phyloP scores from a whole-genome alignment of 1,140 invertebrate species.

The Aleiodes sp. region DNA sequence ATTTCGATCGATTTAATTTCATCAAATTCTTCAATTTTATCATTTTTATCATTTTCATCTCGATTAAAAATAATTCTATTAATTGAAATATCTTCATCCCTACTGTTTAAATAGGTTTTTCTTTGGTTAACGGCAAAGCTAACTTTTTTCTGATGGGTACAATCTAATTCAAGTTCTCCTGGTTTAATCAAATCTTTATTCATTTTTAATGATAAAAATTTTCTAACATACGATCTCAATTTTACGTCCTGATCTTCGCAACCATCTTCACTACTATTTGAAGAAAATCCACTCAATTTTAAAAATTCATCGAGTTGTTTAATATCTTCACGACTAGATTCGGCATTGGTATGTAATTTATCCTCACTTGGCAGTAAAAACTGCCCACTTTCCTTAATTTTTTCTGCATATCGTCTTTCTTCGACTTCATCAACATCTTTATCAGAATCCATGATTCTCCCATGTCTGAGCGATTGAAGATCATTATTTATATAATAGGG shows the following conservation, averaged over 20 bases:
- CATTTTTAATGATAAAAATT: slow-evolving; percentile 70
- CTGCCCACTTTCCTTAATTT: slow-evolving; percentile 44
- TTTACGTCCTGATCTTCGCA: slow-evolving; percentile 73
- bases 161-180: slow-evolving; percentile 73
- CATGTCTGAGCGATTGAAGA: slow-evolving; percentile 53
- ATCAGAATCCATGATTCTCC: slow-evolving; percentile 55
- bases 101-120: slow-evolving; percentile 66
- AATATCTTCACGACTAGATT: slow-evolving; percentile 71
- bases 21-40: slow-evolving; percentile 30
- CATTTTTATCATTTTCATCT: not conserved
- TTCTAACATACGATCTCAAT: slow-evolving; percentile 75
- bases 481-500: slow-evolving; percentile 75
- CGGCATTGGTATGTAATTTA: slow-evolving; percentile 46
- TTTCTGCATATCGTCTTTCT: slow-evolving; percentile 57
- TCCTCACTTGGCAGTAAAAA: slow-evolving; percentile 5
- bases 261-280: slow-evolving; percentile 73
- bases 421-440: slow-evolving; percentile 64
- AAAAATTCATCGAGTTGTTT: slow-evolving; percentile 78
- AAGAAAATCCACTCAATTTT: slow-evolving; percentile 76
- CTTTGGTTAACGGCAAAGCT: slow-evolving; percentile 76
- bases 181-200: slow-evolving; percentile 65
- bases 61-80: no score
- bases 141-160: slow-evolving; percentile 74
- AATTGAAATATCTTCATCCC: no score
- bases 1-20: slow-evolving; percentile 45